Evolutionary conservation across 2,888 invertebrate genomes (phyloP).

Genomic region (Tetrapedia diversipes): DNA sequence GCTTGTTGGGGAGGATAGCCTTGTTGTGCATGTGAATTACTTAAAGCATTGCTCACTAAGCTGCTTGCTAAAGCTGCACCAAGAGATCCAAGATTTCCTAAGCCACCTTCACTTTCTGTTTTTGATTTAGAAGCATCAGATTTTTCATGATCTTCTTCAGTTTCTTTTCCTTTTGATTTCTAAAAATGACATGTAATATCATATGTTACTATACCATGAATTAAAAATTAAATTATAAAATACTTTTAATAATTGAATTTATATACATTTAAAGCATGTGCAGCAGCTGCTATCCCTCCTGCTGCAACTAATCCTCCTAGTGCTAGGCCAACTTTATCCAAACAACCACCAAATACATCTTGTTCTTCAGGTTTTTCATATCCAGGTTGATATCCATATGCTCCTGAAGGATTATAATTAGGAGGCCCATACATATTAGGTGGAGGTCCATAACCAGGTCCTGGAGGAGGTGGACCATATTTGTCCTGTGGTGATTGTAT

Average conservation of each 20-base stretch:
- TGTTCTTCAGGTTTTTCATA: constrained; percentile 75
- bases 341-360: constrained; percentile 73
- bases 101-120: constrained; percentile 74
- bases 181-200: constrained; percentile 29
- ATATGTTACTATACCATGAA: not conserved
- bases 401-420: constrained; percentile 67
- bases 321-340: constrained; percentile 80
- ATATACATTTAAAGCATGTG: constrained; percentile 77
- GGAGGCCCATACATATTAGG: constrained; percentile 63
- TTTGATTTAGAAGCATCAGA: constrained; percentile 71
- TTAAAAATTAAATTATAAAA: not conserved
- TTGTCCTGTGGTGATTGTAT: constrained; percentile 66
- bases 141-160: constrained; percentile 75
- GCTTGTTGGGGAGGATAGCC: constrained; percentile 77
- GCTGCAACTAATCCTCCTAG: constrained; percentile 80
- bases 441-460: constrained; percentile 59
- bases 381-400: constrained; percentile 73
- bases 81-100: constrained; percentile 77
- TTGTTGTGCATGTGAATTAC: constrained; percentile 68
- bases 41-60: constrained; percentile 76
- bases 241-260: constrained; percentile 2
- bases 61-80: constrained; percentile 80
- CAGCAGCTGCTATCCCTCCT: constrained; percentile 80
- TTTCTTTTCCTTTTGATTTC: constrained; percentile 73
- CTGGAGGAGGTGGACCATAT: constrained; percentile 63